Conservation (phyloP, 2,797 vertebrate genomes). For the Schizothorax lantsangensis region DNA sequence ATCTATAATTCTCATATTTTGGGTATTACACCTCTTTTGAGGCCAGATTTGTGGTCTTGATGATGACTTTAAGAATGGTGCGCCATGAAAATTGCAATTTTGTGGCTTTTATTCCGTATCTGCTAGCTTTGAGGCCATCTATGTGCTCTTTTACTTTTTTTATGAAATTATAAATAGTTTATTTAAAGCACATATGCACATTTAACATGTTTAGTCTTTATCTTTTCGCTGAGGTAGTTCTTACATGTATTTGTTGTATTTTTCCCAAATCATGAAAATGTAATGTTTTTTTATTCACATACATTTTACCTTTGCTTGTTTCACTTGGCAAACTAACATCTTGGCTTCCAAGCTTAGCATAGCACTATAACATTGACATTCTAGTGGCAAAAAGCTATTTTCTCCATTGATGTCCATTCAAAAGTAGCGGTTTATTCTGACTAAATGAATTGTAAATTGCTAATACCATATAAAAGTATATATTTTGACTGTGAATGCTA, state of each 20-base stretch:
- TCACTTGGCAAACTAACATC: not conserved
- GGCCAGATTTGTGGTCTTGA: constrained; percentile 10
- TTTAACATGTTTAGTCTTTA: not conserved
- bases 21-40: not conserved
- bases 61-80: constrained; percentile 4
- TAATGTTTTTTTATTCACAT: not conserved
- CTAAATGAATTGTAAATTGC: too few species aligned
- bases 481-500: not conserved
- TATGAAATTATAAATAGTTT: not conserved
- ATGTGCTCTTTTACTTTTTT: not conserved
- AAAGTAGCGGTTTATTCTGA: not conserved
- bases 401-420: not conserved
- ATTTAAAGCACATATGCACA: not conserved
- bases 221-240: not conserved
- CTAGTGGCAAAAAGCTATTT: not conserved
- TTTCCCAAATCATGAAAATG: not conserved
- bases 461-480: not conserved
- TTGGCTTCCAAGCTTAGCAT: not conserved
- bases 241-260: not conserved
- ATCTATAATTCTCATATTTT: not conserved
- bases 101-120: not conserved
- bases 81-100: not conserved
- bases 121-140: not conserved
- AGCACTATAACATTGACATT: not conserved
- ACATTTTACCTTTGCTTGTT: not conserved